Base-by-base conservation (phyloP, 1,140 invertebrate species). In the Rhagoletis pomonella region DNA sequence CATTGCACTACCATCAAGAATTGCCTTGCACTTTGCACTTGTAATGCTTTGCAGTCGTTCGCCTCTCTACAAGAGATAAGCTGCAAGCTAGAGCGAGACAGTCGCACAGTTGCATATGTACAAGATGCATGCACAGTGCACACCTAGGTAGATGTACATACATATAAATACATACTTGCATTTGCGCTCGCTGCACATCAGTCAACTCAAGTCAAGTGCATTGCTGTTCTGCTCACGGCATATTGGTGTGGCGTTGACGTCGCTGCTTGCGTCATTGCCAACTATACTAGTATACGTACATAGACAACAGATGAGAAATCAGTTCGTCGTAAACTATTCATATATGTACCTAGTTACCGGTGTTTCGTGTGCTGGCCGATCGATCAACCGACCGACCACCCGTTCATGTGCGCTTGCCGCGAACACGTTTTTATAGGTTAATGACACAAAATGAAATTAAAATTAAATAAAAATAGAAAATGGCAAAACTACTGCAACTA, bases 391-490 rank as follows among this genome's bases (percentile, higher is more conserved):
- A 67, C 19, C 42, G 42, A 10, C 42, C 44, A 19, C 47, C 47
- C 47, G 73, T 81, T 81, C 73, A 81, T 55, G 44, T 81, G 73
- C 17, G 73, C 47, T 81, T 81, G 12, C 50, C 73, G 73, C 73
- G 73, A 81, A 81, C 73, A 81, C 73, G 73, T 81, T 81, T 81
- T 81, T 81, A 81, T 81, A 81, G 73, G 73, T 81, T 81, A 81
- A 81, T 81, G 73, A 81, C 73, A 81, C 73, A 81, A 81, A 81
- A 81, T 81, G 47, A 81, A 81, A 81, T 81, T 50, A 81, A 81
- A 81, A 55, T 81, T 55, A 81, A 81, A 81, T 73, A 73, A 44
- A 73, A 73, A 73, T 73, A 73, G 67, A 73, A 73, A 73, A 73
- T 73, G 67, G 73, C 73, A 81, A 73, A 81, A 55, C 73, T 55